Base-by-base conservation (phyloP, 2,888 invertebrate genomes). In the Julus scanicus region DNA sequence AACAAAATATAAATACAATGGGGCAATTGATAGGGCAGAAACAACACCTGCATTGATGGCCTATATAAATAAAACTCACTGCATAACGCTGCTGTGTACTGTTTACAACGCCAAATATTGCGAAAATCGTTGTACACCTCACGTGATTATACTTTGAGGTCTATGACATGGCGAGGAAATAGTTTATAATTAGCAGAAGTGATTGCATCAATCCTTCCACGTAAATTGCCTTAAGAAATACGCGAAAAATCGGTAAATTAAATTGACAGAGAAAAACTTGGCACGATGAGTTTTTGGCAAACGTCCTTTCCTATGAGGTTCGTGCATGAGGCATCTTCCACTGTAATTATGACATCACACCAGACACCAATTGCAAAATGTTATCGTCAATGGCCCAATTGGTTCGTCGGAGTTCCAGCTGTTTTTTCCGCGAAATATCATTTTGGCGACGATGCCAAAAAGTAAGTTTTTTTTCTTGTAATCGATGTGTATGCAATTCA, bases 1-100 rank as follows among this genome's bases (percentile, higher is more conserved):
- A 80, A 80, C 80, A 80, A 37, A 80, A 37, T 80, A 80, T 80
- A 80, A 37, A 80, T 80, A 80, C 80, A 80, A 80, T 80, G 11
- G 80, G 1, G 80, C 80, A 29, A 80, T 80, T 80, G 29, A 80
- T 29, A 80, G 11, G 1, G 80, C 37, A 80, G 37, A 80, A 80
- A 80, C 11, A 80, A 8, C 80, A 80, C 80, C 29, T 80, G 80
- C 8, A 80, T 80, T 37, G 29, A 80, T 37, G 80, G 80, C 80
- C 80, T 80, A 80, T 17, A 71, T 71, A 63, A 1, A 63, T 63
- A 29, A 80, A 80, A 80, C 9, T 4, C 13, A 37, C 9, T 37
- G 80, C 29, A 20, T 29, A 11, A 13, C 4, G 80, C 80, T n/a
- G n/a, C 3, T 80, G 29, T 80, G 13, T 29, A 80, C 29, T 13